Evolutionary conservation across 2,888 invertebrate genomes (phyloP).

Genomic region (Physocephala rufipes): DNA sequence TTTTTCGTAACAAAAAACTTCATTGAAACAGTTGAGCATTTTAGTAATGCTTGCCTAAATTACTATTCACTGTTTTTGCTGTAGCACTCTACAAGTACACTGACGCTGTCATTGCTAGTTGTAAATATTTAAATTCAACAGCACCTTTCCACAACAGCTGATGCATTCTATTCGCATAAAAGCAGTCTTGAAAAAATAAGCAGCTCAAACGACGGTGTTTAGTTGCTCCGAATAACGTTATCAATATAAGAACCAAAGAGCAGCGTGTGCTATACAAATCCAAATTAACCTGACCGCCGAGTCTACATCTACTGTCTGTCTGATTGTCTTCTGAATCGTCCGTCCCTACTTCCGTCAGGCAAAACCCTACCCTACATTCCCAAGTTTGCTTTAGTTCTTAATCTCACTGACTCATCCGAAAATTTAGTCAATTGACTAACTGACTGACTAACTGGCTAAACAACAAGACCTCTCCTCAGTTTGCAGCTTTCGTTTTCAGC

Average conservation of each 20-base stretch:
- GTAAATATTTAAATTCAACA: background rate
- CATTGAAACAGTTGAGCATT: background rate
- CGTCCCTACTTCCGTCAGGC: no score
- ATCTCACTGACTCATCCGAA: slow-evolving; percentile 10
- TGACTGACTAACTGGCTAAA: background rate
- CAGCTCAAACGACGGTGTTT: background rate
- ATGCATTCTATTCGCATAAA: slow-evolving; percentile 1
- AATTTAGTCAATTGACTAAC: background rate
- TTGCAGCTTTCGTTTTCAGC: background rate
- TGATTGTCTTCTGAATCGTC: background rate
- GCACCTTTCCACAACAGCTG: background rate
- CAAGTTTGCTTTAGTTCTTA: slow-evolving; percentile 31
- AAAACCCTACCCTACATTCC: slow-evolving; percentile 2
- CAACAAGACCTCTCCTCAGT: background rate
- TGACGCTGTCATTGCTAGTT: background rate
- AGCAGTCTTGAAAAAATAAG: background rate
- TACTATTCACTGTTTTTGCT: background rate
- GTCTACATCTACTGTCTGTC: background rate
- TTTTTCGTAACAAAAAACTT: slow-evolving; percentile 23
- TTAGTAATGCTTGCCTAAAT: background rate
- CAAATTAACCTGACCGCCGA: no score
- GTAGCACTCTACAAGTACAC: background rate
- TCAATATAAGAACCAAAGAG: no score
- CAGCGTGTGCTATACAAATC: no score
- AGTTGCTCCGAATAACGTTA: no score